Base-by-base conservation (phyloP, 2,113 vertebrate species). In the Emberiza fucata region DNA sequence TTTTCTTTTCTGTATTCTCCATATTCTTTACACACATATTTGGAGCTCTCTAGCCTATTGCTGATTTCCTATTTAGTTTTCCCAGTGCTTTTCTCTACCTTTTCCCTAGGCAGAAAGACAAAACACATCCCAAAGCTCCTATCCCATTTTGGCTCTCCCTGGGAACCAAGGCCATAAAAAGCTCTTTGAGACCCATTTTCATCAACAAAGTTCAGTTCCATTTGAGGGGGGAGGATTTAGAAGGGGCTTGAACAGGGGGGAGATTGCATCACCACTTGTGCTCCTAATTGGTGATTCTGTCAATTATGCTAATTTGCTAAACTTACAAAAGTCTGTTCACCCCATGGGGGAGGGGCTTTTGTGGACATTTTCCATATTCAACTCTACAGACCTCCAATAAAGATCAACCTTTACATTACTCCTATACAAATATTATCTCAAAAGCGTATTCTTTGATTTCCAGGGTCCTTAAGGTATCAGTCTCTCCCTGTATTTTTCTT, bases 41-140 rank as follows among this genome's bases (percentile, higher is more conserved):
- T 29, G 53, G 29, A 59, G 35, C 47, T 40, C 37, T 51, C 39
- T 3, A 44, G 24, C 7, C 29, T 23, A 0, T 25, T 37, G 12
- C 1, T 81, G 19, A 3, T 5, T 19, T 6, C 5, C 12, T 33
- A 5, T 0, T 6, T 39, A 0, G 4, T 40, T 60, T 17, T 42
- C 11, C 29, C 65, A 14, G 20, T 19, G 22, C 63, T 59, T 40
- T 57, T 28, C 37, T 37, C 37, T 63, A 5, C 50, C 22, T 37
- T 37, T 37, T 37, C 37, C 37, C 37, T 37, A 12, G 16, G 64
- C 51, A 81, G 42, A 81, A 47, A 17, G 3, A 39, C 16, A 39
- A 81, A 81, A 27, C 11, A 14, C 3, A 59, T 37, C 5, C 77
- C 27, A 65, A 24, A 45, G 39, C 15, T 20, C 48, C 23, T 5